Conservation (phyloP, 2,113 vertebrate species). For the Numida meleagris region DNA sequence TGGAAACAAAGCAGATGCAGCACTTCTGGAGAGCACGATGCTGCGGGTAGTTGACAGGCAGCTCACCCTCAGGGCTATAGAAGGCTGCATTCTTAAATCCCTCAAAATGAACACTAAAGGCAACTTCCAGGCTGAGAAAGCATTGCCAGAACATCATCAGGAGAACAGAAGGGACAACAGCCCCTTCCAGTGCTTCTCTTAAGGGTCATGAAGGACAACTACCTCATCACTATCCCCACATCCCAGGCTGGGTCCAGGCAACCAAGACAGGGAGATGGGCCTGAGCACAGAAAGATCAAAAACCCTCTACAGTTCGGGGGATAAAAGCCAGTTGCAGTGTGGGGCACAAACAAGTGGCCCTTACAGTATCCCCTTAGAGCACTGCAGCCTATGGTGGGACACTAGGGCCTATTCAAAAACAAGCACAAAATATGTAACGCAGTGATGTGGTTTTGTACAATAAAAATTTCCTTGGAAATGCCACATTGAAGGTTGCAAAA, state of each 20-base stretch:
- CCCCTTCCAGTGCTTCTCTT: not conserved
- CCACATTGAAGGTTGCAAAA: not conserved
- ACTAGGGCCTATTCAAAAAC: not conserved
- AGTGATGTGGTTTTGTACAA: not conserved
- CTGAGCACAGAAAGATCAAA: not conserved
- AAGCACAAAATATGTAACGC: not conserved
- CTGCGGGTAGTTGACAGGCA: not conserved
- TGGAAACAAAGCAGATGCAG: not conserved
- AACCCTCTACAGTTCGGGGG: not conserved
- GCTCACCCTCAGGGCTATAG: too few relatives aligned
- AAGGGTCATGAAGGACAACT: not conserved
- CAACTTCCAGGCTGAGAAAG: not conserved
- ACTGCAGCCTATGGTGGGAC: not conserved
- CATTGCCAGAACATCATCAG: not conserved
- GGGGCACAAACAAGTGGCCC: not conserved
- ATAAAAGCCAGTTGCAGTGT: conserved; percentile 18
- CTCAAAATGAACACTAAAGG: not conserved
- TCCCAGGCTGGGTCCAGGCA: fast-evolving
- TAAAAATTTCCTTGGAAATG: not conserved
- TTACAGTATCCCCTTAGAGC: not conserved
- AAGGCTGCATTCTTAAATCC: not conserved
- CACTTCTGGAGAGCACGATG: not conserved
- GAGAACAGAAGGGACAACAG: not conserved
- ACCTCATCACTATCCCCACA: not conserved
- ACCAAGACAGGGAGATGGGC: not conserved